Conservation (phyloP, 2,113 vertebrate genomes). For the Embiotoca jacksoni region DNA sequence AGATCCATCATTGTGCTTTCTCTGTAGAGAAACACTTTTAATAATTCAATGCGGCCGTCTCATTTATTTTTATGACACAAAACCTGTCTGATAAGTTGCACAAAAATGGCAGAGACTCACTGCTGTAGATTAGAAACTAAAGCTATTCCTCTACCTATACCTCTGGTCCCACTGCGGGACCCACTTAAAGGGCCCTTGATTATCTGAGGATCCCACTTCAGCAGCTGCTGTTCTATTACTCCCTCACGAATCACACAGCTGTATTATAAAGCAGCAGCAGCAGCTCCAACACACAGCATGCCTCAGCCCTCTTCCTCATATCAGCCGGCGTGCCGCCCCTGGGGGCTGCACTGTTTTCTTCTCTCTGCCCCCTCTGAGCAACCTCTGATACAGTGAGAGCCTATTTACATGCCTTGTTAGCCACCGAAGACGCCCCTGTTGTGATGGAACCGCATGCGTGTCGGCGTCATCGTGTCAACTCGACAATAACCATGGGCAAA, state of each 20-base stretch:
- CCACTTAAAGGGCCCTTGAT: neutral
- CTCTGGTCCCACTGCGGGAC: neutral
- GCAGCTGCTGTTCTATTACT: neutral
- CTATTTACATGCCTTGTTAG: slow-evolving; percentile 57
- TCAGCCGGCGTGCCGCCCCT: neutral
- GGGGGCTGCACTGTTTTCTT: neutral
- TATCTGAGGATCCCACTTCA: neutral
- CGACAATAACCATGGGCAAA: slow-evolving; percentile 10
- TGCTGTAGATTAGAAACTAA: neutral
- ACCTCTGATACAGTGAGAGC: slow-evolving; percentile 29
- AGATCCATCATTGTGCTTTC: neutral
- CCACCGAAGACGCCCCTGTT: slow-evolving; percentile 37
- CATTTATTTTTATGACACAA: neutral
- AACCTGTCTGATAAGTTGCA: neutral
- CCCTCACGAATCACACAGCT: slow-evolving; percentile 24
- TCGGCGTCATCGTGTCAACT: slow-evolving; percentile 22
- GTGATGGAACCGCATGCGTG: slow-evolving; percentile 27
- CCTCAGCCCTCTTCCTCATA: slow-evolving; percentile 17
- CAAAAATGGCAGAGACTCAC: neutral
- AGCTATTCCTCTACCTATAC: neutral
- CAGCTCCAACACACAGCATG: neutral
- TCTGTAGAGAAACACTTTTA: neutral
- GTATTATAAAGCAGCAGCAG: neutral
- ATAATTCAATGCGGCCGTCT: neutral
- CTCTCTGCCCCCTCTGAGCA: slow-evolving; percentile 3